These are phyloP conservation scores for Eidolon dupreanum DNA, from an alignment of 2,797 vertebrate species.

Conservation along the genomic window DNA sequence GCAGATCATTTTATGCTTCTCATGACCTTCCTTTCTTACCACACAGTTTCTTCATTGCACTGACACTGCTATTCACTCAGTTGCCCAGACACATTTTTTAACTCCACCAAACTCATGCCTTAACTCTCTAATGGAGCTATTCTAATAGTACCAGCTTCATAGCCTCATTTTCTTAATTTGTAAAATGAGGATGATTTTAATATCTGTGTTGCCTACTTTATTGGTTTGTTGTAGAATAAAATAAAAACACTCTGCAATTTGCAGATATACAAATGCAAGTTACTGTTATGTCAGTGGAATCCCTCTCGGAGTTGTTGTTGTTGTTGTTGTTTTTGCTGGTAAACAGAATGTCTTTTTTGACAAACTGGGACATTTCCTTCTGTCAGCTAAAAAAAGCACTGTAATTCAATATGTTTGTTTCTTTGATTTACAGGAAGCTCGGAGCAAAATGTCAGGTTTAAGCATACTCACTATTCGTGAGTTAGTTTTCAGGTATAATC, in stretches of 20 bases:
- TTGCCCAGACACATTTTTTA: background rate
- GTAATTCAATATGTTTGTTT: background rate
- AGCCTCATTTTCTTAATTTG: background rate
- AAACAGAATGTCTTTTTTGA: background rate
- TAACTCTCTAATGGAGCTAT: background rate
- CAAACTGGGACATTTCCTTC: background rate
- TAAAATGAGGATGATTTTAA: background rate
- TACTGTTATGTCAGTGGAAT: background rate
- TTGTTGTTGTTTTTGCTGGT: background rate
- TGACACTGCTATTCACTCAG: background rate
- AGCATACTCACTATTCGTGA: background rate
- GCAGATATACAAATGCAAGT: background rate
- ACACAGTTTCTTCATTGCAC: background rate
- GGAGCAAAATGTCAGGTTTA: background rate
- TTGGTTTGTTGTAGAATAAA: background rate
- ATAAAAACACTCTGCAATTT: background rate
- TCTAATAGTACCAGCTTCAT: background rate
- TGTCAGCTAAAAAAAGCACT: background rate
- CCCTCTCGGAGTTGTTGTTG: background rate
- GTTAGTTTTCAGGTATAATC: background rate
- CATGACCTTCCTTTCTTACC: accelerated
- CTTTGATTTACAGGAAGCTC: background rate
- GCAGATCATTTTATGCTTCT: background rate
- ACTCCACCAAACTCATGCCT: background rate
- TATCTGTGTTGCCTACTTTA: background rate